A percentile compares a stretch with the other conserved stretches of the same genome.
These are phyloP conservation scores for Chroicocephalus ridibundus DNA, from an alignment of 2,113 vertebrate species.

Conservation along the genomic window DNA sequence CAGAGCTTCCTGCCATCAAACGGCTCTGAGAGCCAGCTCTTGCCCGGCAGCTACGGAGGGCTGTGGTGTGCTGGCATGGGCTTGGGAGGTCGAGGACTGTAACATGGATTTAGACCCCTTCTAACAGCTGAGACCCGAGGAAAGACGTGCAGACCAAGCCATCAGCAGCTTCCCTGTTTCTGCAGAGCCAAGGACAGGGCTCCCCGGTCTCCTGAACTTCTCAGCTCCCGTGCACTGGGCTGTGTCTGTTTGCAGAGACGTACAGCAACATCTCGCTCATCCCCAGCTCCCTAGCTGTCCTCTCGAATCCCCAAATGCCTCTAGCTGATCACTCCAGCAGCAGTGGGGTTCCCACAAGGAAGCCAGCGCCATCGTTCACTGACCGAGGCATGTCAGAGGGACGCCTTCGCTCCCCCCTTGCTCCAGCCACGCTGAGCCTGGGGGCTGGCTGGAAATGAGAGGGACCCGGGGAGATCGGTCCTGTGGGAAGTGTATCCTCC, in stretches of 20 bases:
- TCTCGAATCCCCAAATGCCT: neutral
- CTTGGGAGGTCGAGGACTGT: neutral
- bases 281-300: neutral
- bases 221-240: neutral
- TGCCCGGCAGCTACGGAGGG: neutral
- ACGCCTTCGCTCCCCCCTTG: neutral
- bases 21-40: neutral
- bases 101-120: neutral
- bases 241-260: neutral
- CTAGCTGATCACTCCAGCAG: constrained; percentile 6
- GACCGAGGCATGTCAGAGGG: neutral
- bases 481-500: neutral
- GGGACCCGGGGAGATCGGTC: neutral
- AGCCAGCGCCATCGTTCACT: neutral
- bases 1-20: neutral
- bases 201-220: neutral
- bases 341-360: neutral
- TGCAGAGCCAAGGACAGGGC: neutral
- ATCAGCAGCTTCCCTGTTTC: neutral
- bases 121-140: neutral
- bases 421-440: neutral
- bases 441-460: neutral
- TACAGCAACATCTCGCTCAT: neutral
- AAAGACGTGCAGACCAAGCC: neutral
- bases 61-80: neutral